A percentile compares a stretch with the other conserved stretches of the same genome.
These are phyloP conservation scores for Pammene aurita DNA, from an alignment of 2,888 invertebrate species.

Conservation along the genomic window DNA sequence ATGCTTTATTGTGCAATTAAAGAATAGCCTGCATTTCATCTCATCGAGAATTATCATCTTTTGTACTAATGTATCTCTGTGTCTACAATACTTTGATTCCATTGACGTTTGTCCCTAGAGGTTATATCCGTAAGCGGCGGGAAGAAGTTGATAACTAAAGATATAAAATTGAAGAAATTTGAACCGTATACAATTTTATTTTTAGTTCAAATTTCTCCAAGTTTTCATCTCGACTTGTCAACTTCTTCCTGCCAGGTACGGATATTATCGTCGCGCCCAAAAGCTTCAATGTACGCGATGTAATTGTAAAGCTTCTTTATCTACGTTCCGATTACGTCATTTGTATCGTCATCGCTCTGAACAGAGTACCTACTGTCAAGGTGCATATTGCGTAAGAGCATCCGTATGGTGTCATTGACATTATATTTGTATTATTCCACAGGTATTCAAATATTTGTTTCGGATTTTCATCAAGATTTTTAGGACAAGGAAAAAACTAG, in stretches of 20 bases:
- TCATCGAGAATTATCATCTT: conserved; percentile 58
- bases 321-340: conserved; percentile 60
- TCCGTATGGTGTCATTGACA: conserved; percentile 79
- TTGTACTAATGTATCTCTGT: conserved; percentile 51
- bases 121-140: too few species aligned
- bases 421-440: conserved; percentile 52
- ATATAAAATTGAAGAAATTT: too few species aligned
- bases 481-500: too few species aligned
- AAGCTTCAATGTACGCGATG: conserved; percentile 47
- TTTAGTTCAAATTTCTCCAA: too few species aligned
- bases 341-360: conserved; percentile 59
- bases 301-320: conserved; percentile 47
- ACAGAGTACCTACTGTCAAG: conserved; percentile 73
- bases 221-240: too few species aligned
- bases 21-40: conserved; percentile 74
- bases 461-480: too few species aligned
- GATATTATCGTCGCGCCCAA: conserved; percentile 27
- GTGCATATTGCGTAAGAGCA: conserved; percentile 75
- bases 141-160: too few species aligned
- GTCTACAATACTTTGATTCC: conserved; percentile 45
- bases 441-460: too few species aligned
- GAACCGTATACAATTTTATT: too few species aligned
- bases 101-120: conserved; percentile 43
- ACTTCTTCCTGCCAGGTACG: too few species aligned
- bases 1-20: conserved; percentile 77